Evolutionary conservation across 2,797 vertebrate genomes (phyloP), one percentile per base, ranked within the genome.

Genomic region (Peromyscus melanophrys): DNA sequence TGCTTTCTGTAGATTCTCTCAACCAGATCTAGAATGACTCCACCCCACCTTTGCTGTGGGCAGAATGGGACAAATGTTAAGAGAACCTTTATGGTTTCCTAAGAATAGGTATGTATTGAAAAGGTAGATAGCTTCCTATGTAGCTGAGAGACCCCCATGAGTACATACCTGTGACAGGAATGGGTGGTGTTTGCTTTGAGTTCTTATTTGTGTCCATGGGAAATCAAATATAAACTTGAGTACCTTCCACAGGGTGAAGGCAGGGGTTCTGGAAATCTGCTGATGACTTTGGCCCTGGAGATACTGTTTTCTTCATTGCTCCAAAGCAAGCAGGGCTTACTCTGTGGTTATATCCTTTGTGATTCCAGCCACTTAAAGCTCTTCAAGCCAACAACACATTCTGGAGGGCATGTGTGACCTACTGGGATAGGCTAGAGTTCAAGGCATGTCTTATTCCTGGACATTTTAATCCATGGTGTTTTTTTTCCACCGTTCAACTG

Each of bases 81-180:
- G 80, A 98, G 71, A 86, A 80, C 59, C 27, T 85, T 63, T 40
- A 67, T 46, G 49, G 87, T 83, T 95, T 86, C 63, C 49, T 89
- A 90, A 93, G 85, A 65, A 81, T 29, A 85, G 81, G 27, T 17
- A 0, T 69, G 6, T 61, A 34, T 43, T 34, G 77, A 69, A 90
- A 95, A 95, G 90, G 46, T 78, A 95, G 85, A 89, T 73, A 40
- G 52, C 73, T 95, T 95, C 69, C 57, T 94, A 81, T 76, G 77
- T 89, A 55, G 52, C 82, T 29, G 52, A 90, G 19, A 92, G 81
- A 92, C 55, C 82, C 57, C 86, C 34, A 84, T 46, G 81, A 57
- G 67, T 55, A 63, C 93, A 92, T 61, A 89, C 95, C 85, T 95
- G 78, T 91, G 69, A 55, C n/a, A 78, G 49, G 37, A 77, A 81